Base-by-base conservation (phyloP, 2,888 invertebrate genomes). In the Psylliodes chrysocephalus region DNA sequence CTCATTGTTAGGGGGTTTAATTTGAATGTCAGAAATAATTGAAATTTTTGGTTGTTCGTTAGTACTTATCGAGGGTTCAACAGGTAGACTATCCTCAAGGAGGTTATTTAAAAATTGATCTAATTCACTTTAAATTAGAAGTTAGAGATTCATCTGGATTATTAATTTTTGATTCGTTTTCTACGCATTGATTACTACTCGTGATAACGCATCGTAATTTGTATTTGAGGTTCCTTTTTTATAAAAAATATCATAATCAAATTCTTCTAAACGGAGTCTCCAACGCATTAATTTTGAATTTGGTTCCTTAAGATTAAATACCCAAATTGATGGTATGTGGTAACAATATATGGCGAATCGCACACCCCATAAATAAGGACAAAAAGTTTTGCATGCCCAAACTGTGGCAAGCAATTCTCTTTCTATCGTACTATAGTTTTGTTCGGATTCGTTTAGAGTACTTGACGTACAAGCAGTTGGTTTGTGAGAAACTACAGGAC, bases 401-500 rank as follows among this genome's bases (percentile, higher is more conserved):
- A 71, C 61, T 10, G 69, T 66, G 1, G 68, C 63, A 46, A 70
- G 40, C n/a, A 70, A 38, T 66, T 74, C 73, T 38, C 60, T 72
- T n/a, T n/a, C n/a, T n/a, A n/a, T n/a, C n/a, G n/a, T n/a, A n/a
- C n/a, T n/a, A n/a, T n/a, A n/a, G n/a, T n/a, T n/a, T n/a, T n/a
- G n/a, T n/a, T n/a, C n/a, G n/a, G n/a, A n/a, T n/a, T n/a, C n/a
- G n/a, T n/a, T 60, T 70, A n/a, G n/a, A n/a, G n/a, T n/a, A n/a
- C n/a, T n/a, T n/a, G n/a, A n/a, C n/a, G n/a, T n/a, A n/a, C n/a
- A n/a, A n/a, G n/a, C n/a, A n/a, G n/a, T n/a, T n/a, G n/a, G n/a
- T n/a, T n/a, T n/a, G n/a, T n/a, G n/a, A n/a, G n/a, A n/a, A n/a
- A n/a, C n/a, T n/a, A n/a, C n/a, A n/a, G n/a, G n/a, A n/a, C n/a